These are phyloP conservation scores for Aphis craccivora DNA, from an alignment of 1,140 invertebrate species.

Conservation along the genomic window DNA sequence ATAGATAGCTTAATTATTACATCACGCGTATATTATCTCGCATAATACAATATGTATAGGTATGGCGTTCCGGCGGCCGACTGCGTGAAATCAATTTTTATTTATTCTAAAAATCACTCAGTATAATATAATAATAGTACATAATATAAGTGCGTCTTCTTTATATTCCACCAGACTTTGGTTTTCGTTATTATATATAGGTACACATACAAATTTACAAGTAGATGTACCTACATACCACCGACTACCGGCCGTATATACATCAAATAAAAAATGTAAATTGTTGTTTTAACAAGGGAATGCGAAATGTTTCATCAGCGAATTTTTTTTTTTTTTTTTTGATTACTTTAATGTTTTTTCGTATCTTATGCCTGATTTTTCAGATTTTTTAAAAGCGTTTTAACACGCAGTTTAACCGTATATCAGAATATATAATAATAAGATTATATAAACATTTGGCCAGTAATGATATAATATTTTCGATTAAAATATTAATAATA, in stretches of 20 bases:
- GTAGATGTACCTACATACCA: background rate
- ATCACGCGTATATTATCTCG: background rate
- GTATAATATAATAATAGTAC: background rate
- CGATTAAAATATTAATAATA: too few relatives aligned
- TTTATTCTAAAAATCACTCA: background rate
- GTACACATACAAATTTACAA: background rate
- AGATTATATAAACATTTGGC: too few relatives aligned
- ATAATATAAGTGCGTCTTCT: background rate
- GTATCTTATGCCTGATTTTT: background rate
- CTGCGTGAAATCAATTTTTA: background rate
- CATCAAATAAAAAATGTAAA: slow-evolving; percentile 9
- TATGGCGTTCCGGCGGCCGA: background rate
- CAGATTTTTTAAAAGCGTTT: background rate
- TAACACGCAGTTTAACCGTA: background rate
- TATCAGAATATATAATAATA: background rate
- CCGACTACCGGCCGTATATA: background rate
- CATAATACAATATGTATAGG: background rate
- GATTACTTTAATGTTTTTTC: background rate
- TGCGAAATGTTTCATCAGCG: background rate
- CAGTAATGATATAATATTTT: too few relatives aligned
- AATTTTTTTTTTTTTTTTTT: slow-evolving; percentile 5
- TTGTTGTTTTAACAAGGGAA: background rate
- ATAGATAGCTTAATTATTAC: background rate
- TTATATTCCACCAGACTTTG: background rate
- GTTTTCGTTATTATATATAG: background rate